Evolutionary conservation across 2,888 invertebrate species (phyloP).

Genomic region (Melinopterus prodromus): DNA sequence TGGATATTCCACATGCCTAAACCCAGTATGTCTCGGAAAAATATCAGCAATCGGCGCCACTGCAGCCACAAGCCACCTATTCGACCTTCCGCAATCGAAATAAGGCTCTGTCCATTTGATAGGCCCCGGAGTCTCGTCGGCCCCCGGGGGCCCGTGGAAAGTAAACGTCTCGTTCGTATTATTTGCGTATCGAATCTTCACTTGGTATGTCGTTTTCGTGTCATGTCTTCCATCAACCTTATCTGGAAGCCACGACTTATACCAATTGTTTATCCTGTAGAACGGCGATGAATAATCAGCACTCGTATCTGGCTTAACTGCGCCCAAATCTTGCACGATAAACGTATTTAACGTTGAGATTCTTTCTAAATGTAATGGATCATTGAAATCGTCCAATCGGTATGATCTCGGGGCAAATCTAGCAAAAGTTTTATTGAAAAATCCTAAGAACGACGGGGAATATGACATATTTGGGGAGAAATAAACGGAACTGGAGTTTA

Average conservation of each 20-base stretch:
- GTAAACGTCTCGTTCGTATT: slow-evolving; percentile 96
- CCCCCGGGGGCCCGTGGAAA: slow-evolving; percentile 93
- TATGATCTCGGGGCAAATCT: slow-evolving; percentile 94
- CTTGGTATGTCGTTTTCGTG: slow-evolving; percentile 91
- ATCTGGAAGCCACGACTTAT: slow-evolving; percentile 90
- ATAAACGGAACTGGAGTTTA: slow-evolving; percentile 93
- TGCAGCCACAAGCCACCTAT: slow-evolving; percentile 95
- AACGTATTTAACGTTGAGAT: slow-evolving; percentile 96
- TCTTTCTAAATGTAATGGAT: slow-evolving; percentile 93
- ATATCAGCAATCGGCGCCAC: slow-evolving; percentile 96
- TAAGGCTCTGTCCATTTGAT: slow-evolving; percentile 95
- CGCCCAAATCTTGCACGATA: slow-evolving; percentile 84
- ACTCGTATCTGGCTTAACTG: slow-evolving; percentile 77
- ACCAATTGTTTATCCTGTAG: slow-evolving; percentile 95
- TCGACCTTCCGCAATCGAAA: slow-evolving; percentile 94
- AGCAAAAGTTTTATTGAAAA: slow-evolving; percentile 95
- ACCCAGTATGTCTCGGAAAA: slow-evolving; percentile 91
- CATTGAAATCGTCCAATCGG: slow-evolving; percentile 92
- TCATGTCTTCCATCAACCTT: slow-evolving; percentile 79
- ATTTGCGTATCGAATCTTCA: slow-evolving; percentile 93
- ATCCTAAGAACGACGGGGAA: slow-evolving; percentile 92
- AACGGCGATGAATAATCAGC: slow-evolving; percentile 91
- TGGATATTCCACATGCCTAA: slow-evolving; percentile 92
- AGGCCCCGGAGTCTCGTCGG: slow-evolving; percentile 91
- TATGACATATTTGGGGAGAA: slow-evolving; percentile 95